Conservation (phyloP, 1,140 invertebrate species). For the fruit fly (Drosophila melanogaster) region Release_6_plus_ISO1_MT NT_033779.5:10503501-10504000, state of each 20-base stretch:
- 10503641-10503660: conserved; percentile 28
- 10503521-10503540: neutral
- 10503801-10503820: conserved; percentile 65
- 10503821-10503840: conserved; percentile 76
- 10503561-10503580: conserved; percentile 69
- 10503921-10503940: conserved; percentile 14
- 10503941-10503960: conserved; percentile 15
- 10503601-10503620: conserved; percentile 70
- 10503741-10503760: conserved; percentile 56
- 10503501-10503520: conserved; percentile 13
- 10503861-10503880: conserved; percentile 31
- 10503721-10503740: conserved; percentile 13
- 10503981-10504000: conserved; percentile 38
- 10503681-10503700: conserved; percentile 8
- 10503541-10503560: conserved; percentile 32
- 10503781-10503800: conserved; percentile 48
- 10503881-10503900: conserved; percentile 66
- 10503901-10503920: conserved; percentile 49
- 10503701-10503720: conserved; percentile 20
- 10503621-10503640: conserved; percentile 45
- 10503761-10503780: neutral
- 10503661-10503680: conserved; percentile 51
- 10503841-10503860: conserved; percentile 47
- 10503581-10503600: conserved; percentile 39
- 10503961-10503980: conserved; percentile 9